Conservation (phyloP, 2,888 invertebrate genomes). For the Coelopa pilipes region DNA sequence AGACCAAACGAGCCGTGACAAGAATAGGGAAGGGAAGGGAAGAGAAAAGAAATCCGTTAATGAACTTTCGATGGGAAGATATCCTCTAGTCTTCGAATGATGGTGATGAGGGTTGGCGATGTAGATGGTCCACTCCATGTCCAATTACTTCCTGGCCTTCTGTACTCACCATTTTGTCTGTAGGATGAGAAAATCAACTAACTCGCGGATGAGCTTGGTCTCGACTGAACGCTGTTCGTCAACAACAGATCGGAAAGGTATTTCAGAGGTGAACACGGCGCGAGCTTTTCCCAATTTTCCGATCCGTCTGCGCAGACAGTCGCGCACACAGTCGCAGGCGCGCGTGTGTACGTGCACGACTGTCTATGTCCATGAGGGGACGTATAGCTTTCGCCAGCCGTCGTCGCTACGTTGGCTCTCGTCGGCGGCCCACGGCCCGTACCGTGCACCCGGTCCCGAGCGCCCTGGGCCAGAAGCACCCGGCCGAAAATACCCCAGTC, state of each 20-base stretch:
- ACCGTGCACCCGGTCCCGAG: too few species aligned
- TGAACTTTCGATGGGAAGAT: slow-evolving; percentile 22
- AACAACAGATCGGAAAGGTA: slow-evolving; percentile 64
- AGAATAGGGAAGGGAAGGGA: slow-evolving; percentile 64
- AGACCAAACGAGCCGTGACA: too few species aligned
- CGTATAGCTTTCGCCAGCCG: background rate
- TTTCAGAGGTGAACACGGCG: slow-evolving; percentile 59
- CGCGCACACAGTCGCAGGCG: slow-evolving; percentile 32
- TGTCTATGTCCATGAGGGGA: background rate
- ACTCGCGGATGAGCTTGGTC: slow-evolving; percentile 68
- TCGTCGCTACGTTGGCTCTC: background rate
- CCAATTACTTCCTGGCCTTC: slow-evolving; percentile 37
- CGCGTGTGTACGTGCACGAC: background rate
- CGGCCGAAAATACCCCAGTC: slow-evolving; percentile 18
- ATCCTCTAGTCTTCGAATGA: too few species aligned
- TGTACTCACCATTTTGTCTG: slow-evolving; percentile 76
- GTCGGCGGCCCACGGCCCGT: background rate
- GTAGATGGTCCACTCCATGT: slow-evolving; percentile 40
- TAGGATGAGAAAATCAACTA: slow-evolving; percentile 69
- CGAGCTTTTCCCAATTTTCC: slow-evolving; percentile 40
- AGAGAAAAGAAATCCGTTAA: slow-evolving; percentile 43
- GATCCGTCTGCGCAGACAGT: slow-evolving; percentile 41
- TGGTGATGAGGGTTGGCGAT: too few species aligned
- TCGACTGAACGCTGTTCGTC: slow-evolving; percentile 67
- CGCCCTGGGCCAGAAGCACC: background rate